A percentile compares a stretch with the other conserved stretches of the same genome.
These are phyloP conservation scores for Turnix velox DNA, from an alignment of 2,113 vertebrate genomes.

Conservation along the genomic window DNA sequence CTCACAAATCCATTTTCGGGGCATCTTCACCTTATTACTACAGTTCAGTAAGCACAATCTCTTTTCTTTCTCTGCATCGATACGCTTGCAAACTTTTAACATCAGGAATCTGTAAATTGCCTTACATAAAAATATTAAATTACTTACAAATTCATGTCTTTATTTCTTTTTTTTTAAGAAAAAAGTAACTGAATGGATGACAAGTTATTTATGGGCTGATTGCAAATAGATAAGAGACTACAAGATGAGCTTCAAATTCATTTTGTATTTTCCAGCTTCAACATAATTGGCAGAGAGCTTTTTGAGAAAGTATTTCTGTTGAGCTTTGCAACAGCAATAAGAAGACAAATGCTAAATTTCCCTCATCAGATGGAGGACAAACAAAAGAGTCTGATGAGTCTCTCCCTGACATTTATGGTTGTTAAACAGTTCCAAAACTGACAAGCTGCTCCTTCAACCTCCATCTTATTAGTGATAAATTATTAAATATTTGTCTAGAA, in stretches of 20 bases:
- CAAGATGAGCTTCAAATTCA: conserved; percentile 19
- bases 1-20: background rate
- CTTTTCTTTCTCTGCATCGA: background rate
- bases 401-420: background rate
- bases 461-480: conserved; percentile 7
- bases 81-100: background rate
- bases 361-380: background rate
- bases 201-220: background rate
- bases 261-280: conserved; percentile 12
- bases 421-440: conserved; percentile 18
- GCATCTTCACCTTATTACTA: background rate
- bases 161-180: background rate
- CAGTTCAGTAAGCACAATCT: background rate
- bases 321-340: background rate
- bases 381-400: conserved; percentile 30
- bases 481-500: conserved; percentile 7
- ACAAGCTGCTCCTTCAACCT: background rate
- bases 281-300: background rate
- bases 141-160: background rate
- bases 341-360: conserved; percentile 10
- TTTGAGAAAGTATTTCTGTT: conserved; percentile 18
- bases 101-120: background rate
- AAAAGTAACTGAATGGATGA: background rate
- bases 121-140: background rate
- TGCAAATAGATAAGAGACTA: background rate